Evolutionary conservation across 2,888 invertebrate genomes (phyloP).

Genomic region (Papilio protenor): DNA sequence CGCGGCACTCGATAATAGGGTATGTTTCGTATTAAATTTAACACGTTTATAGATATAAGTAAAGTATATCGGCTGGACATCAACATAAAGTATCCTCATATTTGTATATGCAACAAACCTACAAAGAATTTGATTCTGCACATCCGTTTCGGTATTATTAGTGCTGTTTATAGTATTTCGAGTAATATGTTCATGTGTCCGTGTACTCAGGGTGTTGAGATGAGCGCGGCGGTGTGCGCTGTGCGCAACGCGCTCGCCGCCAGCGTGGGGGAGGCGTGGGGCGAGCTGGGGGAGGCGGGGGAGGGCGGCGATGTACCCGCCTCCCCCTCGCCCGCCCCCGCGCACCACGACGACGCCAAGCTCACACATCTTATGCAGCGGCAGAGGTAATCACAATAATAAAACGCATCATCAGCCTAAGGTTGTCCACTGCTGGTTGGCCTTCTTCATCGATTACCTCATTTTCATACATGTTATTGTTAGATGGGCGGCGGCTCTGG

Average conservation of each 20-base stretch:
- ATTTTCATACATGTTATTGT: background rate
- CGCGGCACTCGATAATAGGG: slow-evolving; percentile 77
- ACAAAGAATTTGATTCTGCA: too few species aligned
- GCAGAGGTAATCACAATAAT: slow-evolving; percentile 10
- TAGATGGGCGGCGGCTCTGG: slow-evolving; percentile 71
- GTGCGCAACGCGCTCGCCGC: slow-evolving; percentile 69
- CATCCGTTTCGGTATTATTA: too few species aligned
- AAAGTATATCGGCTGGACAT: too few species aligned
- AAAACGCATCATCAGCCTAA: background rate
- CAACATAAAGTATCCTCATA: too few species aligned
- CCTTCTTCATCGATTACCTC: too few species aligned
- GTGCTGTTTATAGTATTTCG: too few species aligned
- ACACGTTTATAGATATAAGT: background rate
- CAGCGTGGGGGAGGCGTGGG: slow-evolving; percentile 61
- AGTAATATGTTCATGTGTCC: too few species aligned
- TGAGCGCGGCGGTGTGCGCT: slow-evolving; percentile 70
- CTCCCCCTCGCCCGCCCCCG: slow-evolving; percentile 47
- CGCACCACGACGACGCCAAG: slow-evolving; percentile 68
- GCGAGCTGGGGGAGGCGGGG: slow-evolving; percentile 51
- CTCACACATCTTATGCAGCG: slow-evolving; percentile 65
- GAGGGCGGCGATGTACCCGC: background rate
- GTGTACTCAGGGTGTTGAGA: slow-evolving; percentile 69
- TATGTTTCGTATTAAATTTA: background rate
- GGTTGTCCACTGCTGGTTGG: too few species aligned
- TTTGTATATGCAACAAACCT: too few species aligned